Percentiles rank a stretch among this genome's conserved stretches.
These are phyloP conservation scores for Gyrodactylus bullatarudis DNA, from an alignment of 1,140 invertebrate species.

Conservation along the genomic window DNA sequence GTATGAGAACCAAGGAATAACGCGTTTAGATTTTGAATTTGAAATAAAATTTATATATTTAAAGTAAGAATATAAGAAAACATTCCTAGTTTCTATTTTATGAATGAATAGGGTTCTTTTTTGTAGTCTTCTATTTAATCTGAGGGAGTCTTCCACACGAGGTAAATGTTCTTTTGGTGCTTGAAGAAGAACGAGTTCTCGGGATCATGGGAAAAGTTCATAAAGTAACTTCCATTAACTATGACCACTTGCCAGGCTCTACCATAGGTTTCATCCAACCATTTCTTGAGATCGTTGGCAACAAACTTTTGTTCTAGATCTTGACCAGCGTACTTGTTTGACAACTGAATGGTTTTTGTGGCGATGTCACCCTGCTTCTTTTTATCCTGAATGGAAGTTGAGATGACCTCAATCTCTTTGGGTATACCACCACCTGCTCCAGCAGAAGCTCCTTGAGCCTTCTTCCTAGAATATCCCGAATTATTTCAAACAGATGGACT, in stretches of 20 bases:
- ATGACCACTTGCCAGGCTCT: neutral
- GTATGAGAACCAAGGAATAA: too few species aligned
- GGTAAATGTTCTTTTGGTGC: neutral
- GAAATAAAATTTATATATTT: too few species aligned
- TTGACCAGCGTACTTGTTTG: neutral
- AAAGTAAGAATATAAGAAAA: too few species aligned
- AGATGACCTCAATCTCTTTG: neutral
- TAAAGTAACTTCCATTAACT: neutral
- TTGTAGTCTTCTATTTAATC: too few species aligned
- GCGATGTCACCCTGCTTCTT: neutral
- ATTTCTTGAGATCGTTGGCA: neutral
- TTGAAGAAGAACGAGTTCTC: neutral
- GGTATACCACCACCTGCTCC: neutral
- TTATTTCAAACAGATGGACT: neutral
- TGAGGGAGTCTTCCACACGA: neutral
- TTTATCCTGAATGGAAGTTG: neutral
- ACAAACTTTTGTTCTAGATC: neutral
- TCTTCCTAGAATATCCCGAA: neutral
- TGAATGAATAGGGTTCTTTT: too few species aligned
- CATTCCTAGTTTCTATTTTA: too few species aligned
- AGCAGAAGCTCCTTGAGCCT: neutral
- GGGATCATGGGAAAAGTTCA: neutral
- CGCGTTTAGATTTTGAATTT: too few species aligned
- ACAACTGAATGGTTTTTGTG: neutral
- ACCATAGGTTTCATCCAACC: neutral